Conservation (phyloP, 2,113 vertebrate genomes). For the Uropsilus gracilis region DNA sequence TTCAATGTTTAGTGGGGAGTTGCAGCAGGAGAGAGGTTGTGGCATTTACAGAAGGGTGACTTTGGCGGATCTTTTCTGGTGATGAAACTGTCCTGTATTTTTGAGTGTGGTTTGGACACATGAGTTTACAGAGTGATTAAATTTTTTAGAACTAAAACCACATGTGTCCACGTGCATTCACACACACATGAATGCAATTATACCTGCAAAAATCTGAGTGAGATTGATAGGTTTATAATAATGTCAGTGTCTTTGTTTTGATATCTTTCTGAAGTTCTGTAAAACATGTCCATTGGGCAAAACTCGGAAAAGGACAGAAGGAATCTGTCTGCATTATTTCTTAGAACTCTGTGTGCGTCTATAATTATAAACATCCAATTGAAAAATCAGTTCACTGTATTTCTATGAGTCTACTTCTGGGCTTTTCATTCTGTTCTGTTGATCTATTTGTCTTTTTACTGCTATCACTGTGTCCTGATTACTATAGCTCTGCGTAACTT, state of each 20-base stretch:
- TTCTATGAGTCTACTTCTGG: neutral
- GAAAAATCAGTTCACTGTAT: neutral
- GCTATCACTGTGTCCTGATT: neutral
- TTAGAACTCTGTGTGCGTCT: neutral
- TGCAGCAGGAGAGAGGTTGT: neutral
- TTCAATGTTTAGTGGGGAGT: neutral
- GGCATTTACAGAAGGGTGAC: neutral
- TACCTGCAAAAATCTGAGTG: neutral
- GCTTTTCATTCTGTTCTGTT: neutral
- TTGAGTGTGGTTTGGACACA: neutral
- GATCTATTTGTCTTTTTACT: neutral
- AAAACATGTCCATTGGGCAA: neutral
- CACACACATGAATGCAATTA: neutral
- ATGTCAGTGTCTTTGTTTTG: conserved; percentile 1
- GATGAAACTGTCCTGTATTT: neutral
- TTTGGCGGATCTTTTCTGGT: neutral
- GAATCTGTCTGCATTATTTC: neutral
- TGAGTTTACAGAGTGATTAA: neutral
- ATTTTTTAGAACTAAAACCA: neutral
- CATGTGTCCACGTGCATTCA: neutral
- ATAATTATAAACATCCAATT: neutral
- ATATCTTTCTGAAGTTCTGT: neutral
- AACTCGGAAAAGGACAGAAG: neutral
- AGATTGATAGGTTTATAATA: neutral
- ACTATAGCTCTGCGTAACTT: neutral